Conservation (phyloP, 2,797 vertebrate genomes). For the Oreortyx pictus region DNA sequence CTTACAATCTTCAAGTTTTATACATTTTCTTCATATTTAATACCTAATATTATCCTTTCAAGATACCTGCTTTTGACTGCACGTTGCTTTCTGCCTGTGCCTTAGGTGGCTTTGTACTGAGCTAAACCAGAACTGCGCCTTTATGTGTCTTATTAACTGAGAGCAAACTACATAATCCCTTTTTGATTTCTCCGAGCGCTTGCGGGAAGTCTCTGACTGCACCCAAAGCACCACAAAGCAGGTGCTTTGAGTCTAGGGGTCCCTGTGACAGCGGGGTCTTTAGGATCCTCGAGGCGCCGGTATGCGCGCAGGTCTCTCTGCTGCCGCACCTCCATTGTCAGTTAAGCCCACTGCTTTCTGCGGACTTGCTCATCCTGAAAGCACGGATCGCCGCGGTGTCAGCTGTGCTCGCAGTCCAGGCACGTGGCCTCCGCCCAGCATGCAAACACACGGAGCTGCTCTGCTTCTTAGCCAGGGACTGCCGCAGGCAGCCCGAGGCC, state of each 20-base stretch:
- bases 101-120: neutral
- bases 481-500: slow-evolving; percentile 24
- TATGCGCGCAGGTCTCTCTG: neutral
- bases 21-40: neutral
- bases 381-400: slow-evolving; percentile 55
- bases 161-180: neutral
- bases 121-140: neutral
- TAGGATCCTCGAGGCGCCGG: neutral
- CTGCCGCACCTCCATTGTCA: slow-evolving; percentile 24
- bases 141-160: neutral
- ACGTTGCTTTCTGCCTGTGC: neutral
- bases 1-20: neutral
- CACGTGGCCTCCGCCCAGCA: slow-evolving; percentile 72
- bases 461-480: slow-evolving; percentile 71
- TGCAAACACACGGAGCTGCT: slow-evolving; percentile 71
- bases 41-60: neutral
- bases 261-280: neutral
- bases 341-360: slow-evolving; percentile 51
- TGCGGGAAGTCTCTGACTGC: neutral
- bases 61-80: neutral
- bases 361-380: slow-evolving; percentile 71
- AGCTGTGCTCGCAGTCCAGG: slow-evolving; percentile 56
- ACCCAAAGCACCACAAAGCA: neutral
- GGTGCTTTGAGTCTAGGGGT: neutral
- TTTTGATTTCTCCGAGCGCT: neutral